Conservation (phyloP, 1,140 invertebrate species). For the Daktulosphaira vitifoliae region DNA sequence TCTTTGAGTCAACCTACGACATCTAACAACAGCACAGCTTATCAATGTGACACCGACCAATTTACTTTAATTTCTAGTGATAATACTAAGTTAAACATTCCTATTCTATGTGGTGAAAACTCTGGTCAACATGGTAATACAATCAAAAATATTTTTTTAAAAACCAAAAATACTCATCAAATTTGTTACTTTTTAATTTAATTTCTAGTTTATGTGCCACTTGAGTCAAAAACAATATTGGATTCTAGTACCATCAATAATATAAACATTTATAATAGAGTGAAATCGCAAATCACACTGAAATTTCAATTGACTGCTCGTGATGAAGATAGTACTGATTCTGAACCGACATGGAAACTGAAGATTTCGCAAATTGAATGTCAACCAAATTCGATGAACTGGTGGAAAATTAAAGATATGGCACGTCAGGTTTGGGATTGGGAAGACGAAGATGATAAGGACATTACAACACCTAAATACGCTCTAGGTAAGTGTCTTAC, state of each 20-base stretch:
- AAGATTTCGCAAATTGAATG: constrained; percentile 26
- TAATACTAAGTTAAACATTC: neutral
- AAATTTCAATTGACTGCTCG: constrained; percentile 1
- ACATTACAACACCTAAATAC: neutral
- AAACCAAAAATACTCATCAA: too few species aligned
- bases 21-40: neutral
- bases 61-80: neutral
- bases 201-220: constrained; percentile 1
- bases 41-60: constrained; percentile 16
- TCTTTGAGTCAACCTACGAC: constrained; percentile 15
- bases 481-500: neutral
- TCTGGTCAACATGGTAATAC: constrained; percentile 19
- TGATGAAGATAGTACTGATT: neutral
- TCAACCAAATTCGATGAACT: constrained; percentile 10
- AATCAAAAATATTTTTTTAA: too few species aligned
- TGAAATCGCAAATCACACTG: neutral
- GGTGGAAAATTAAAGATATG: constrained; percentile 26
- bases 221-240: neutral
- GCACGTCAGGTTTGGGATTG: constrained; percentile 17
- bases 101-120: constrained; percentile 20
- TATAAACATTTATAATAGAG: too few species aligned
- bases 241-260: neutral
- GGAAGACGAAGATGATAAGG: constrained; percentile 3
- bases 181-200: too few species aligned
- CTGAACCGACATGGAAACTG: constrained; percentile 9